Evolutionary conservation across 1,140 invertebrate genomes (phyloP), one percentile per base, ranked within the genome.

Genomic region (Cydia splendana): DNA sequence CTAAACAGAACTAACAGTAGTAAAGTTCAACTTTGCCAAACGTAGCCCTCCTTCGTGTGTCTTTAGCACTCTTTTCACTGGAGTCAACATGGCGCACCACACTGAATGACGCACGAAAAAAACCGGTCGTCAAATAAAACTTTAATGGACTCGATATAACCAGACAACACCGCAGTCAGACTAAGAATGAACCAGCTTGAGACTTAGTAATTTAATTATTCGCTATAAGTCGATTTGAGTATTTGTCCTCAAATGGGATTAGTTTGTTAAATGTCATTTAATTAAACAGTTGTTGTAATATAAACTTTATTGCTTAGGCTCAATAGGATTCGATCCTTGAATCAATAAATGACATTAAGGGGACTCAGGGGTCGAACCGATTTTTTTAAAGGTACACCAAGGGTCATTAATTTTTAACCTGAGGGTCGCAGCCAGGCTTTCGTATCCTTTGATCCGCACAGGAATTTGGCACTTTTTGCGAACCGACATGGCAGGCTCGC

Each of bases 21-120:
- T 89, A 3, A 89, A 76, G 77, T 88, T 89, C 38, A 87, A 76
- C 79, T 90, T 89, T 10, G 85, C 81, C 10, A 90, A 76, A 34
- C 81, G 75, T 0, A 91, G 18, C 9, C 76, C 84, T 15, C 88
- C 88, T 42, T 81, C 79, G 45, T 85, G 84, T 75, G 85, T 86
- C 65, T 87, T 85, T 13, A 86, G 79, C 65, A 81, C 73, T 15
- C 85, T 80, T 83, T 87, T 87, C 1, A 91, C 77, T 7, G 85
- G 80, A 71, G 84, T 78, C 67, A 89, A 81, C 82, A 88, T 86
- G 51, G 6, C 51, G 51, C 51, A 53, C 51, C 15, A 53, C 51
- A 53, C 51, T 53, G 45, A 48, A 48, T 13, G 10, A 48, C 78
- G 51, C 51, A 53, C 51, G 51, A 38, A 38, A 7, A 38, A 38